Evolutionary conservation across 2,797 vertebrate genomes (phyloP).

Genomic region (Chelon auratus): DNA sequence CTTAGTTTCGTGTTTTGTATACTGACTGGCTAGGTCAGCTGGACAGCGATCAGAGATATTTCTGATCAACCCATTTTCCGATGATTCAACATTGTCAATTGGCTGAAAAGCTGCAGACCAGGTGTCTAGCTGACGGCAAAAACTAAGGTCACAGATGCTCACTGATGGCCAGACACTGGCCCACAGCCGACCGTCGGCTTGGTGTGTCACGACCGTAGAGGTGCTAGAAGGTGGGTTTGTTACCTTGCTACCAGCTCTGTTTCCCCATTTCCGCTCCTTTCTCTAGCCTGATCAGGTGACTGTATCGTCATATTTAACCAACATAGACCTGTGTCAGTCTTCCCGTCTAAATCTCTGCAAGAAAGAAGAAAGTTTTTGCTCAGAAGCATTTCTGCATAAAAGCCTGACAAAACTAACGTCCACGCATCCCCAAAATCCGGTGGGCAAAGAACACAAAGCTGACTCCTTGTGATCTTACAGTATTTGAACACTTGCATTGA

Average conservation of each 20-base stretch:
- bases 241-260: background rate
- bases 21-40: too few species aligned
- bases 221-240: background rate
- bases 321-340: background rate
- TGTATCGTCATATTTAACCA: background rate
- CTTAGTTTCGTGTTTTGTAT: too few species aligned
- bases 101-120: too few species aligned
- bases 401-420: slow-evolving; percentile 25
- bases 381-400: slow-evolving; percentile 13
- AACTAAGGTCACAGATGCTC: too few species aligned
- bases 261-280: background rate
- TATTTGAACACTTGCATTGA: slow-evolving; percentile 53
- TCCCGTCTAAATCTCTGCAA: background rate
- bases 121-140: too few species aligned
- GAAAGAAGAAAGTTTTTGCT: background rate
- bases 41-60: too few species aligned
- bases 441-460: slow-evolving; percentile 24
- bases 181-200: too few species aligned
- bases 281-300: slow-evolving; percentile 3
- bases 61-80: too few species aligned
- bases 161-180: too few species aligned
- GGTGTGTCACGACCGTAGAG: background rate
- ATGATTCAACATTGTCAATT: too few species aligned
- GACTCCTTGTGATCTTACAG: slow-evolving; percentile 39
- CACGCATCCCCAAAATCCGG: slow-evolving; percentile 11